Evolutionary conservation across 1,140 invertebrate species (phyloP), one percentile per base, ranked within the genome.

Genomic region (Drosophila aff.): DNA sequence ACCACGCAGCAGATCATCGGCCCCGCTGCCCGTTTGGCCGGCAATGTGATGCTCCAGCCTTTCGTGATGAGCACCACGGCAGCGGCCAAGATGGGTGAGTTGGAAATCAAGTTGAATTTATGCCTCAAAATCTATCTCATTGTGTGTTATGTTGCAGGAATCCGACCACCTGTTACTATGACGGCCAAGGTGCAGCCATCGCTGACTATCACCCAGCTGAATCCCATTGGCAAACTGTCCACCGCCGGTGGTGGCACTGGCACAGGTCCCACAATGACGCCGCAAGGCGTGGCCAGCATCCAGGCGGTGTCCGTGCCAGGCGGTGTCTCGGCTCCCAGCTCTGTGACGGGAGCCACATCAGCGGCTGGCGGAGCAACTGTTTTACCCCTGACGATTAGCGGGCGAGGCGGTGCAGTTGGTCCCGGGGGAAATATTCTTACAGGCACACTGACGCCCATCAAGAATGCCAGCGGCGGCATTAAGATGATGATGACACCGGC

Each of bases 401-500:
- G 79, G 0, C 71, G 91, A 16, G 85, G 79, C 9, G 73, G 75
- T 11, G 59, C 68, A 1, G 69, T 72, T 13, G 82, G 77, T 16
- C 60, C 79, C 2, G 69, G 63, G 1, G 79, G 75, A 15, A 92
- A 90, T 33, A 86, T 92, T 4, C 52, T 92, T 7, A 91, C 92
- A 2, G 92, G 92, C 23, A 91, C 92, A 13, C 73, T 92, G 26
- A 92, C 92, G 7, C 86, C 89, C 18, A 81, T 93, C 9, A 92
- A 92, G 36, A 93, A 82, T 72, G 84, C 79, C 13, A 84, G 76
- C 31, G 84, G 85, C 4, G 81, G 92, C 16, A 91, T 92, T 10
- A 93, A 93, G 64, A 89, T 93, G 74, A 89, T 93, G 74, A 84
- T 93, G 86, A 76, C 92, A 0, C 86, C 92, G 23, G 72, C 92